Evolutionary conservation across 2,888 invertebrate species (phyloP), one percentile per base, ranked within the genome.

Genomic region (Drosophila subsilvestris): DNA sequence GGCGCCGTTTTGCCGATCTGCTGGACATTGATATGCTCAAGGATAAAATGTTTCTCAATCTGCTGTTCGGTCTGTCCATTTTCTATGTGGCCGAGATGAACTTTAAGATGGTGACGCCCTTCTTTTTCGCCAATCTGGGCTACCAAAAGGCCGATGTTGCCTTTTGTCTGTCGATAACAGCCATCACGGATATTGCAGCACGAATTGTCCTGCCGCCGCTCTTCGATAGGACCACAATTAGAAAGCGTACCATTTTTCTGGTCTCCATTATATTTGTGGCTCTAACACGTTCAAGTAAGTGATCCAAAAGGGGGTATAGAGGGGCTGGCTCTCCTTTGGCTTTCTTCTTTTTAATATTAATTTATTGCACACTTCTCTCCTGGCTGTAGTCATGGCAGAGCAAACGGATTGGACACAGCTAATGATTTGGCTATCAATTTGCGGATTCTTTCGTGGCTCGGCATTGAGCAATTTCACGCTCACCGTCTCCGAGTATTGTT

Each of bases 381-480:
- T 8, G 6, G 6, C 56, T 43, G 63, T 0, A 96, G 96, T 95
- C 51, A 92, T 96, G 90, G 96, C 96, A 0, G 94, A 95, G 87
- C 96, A 96, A 92, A 94, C 94, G 0, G 95, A 95, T 45, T 96
- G 95, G 94, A 93, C 94, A 8, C 93, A 94, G 44, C 92, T 96
- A 10, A 94, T 96, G 93, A 80, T 95, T 6, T 95, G 95, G 94
- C 92, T 96, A 69, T 94, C 95, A 0, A 94, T 96, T 61, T 95
- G 95, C 89, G 96, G 96, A 17, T 96, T 96, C 93, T 94, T 96
- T 91, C 93, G 96, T 63, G 96, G 96, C 65, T 95, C 96, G 88
- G 95, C 96, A 17, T 93, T 96, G 50, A 96, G 96, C 79, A 96
- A 96, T 92, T 95, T 96, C 89, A 95, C 95, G 37, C 93, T 96